These are phyloP conservation scores for Acrobasis consociella DNA, from an alignment of 2,888 invertebrate species.

Conservation along the genomic window DNA sequence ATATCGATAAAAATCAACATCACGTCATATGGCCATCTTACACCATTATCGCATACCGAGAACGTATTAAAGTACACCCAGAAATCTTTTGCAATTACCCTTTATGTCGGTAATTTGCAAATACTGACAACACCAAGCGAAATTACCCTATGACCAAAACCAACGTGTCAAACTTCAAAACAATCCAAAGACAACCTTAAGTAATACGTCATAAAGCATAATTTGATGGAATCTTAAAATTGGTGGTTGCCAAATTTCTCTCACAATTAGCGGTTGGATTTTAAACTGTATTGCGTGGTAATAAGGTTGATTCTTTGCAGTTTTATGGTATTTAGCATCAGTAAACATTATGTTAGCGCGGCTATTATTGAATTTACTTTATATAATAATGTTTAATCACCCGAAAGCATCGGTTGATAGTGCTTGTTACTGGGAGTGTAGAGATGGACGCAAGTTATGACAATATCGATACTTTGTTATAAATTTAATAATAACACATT, in stretches of 20 bases:
- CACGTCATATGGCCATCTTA: constrained; percentile 32
- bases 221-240: constrained; percentile 34
- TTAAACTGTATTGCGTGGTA: constrained; percentile 36
- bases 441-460: constrained; percentile 39
- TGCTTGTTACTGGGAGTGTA: constrained; percentile 69
- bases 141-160: constrained; percentile 53
- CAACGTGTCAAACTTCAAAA: constrained; percentile 28
- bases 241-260: constrained; percentile 37
- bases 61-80: constrained; percentile 60
- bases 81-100: constrained; percentile 71
- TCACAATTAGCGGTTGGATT: constrained; percentile 36
- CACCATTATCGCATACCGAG: constrained; percentile 56
- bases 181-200: constrained; percentile 29
- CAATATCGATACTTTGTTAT: constrained; percentile 9
- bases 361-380: constrained; percentile 83
- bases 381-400: constrained; percentile 82
- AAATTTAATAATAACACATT: too few species aligned
- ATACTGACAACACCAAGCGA: constrained; percentile 65
- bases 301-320: constrained; percentile 43
- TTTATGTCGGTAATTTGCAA: constrained; percentile 73
- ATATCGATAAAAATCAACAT: constrained; percentile 37
- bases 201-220: neutral
- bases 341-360: constrained; percentile 75
- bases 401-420: constrained; percentile 75
- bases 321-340: constrained; percentile 49